Conservation (phyloP, 35 echinoderm and acorn worm genomes). For the Apostichopus parvimensis region DNA sequence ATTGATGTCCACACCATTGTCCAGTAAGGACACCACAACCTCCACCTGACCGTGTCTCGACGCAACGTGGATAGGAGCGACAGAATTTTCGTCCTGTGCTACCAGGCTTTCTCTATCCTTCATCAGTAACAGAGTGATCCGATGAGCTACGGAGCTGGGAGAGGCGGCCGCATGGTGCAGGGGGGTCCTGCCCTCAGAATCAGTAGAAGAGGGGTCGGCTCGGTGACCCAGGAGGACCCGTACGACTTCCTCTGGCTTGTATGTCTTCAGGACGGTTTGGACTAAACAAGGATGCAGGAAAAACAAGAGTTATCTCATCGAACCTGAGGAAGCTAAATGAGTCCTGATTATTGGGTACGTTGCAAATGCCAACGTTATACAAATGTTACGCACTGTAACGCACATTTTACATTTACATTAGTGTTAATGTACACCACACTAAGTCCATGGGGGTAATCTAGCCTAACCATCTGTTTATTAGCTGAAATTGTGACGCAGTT, state of each 20-base stretch:
- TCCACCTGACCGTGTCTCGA: slow-evolving; percentile 82
- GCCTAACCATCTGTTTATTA: no score
- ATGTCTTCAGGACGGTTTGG: slow-evolving; percentile 67
- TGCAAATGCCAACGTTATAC: no score
- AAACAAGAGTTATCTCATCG: not conserved
- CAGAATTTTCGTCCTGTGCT: slow-evolving; percentile 55
- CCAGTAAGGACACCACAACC: slow-evolving; percentile 74
- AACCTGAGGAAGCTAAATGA: no score
- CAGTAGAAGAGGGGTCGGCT: slow-evolving; percentile 60
- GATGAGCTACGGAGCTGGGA: slow-evolving; percentile 3
- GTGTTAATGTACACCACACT: no score
- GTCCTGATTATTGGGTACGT: no score
- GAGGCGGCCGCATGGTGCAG: slow-evolving; percentile 73
- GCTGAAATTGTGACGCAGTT: no score
- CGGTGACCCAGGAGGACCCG: slow-evolving; percentile 64
- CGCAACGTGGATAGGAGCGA: slow-evolving; percentile 85
- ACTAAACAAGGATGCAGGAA: slow-evolving; percentile 41
- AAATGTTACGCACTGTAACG: no score
- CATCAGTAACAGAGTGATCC: slow-evolving; percentile 38
- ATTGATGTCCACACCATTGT: slow-evolving; percentile 86
- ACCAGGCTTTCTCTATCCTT: slow-evolving; percentile 12
- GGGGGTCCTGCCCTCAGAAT: slow-evolving; percentile 71
- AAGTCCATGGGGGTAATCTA: no score
- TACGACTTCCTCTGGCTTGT: slow-evolving; percentile 72
- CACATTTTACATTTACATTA: no score